Evolutionary conservation across 2,888 invertebrate species (phyloP).

Genomic region (Phania funesta): DNA sequence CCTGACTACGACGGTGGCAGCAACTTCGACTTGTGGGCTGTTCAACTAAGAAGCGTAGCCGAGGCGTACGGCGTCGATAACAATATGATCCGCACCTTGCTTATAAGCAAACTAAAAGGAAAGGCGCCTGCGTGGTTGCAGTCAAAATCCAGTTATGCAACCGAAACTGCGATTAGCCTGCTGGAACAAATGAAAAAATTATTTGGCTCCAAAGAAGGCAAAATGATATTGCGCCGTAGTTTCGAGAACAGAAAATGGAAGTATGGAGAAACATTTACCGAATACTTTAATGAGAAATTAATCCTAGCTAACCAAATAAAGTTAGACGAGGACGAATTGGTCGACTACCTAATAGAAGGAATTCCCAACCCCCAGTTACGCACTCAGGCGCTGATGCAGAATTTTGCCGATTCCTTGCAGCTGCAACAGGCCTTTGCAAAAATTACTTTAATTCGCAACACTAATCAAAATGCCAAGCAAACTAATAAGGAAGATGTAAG

Average conservation of each 20-base stretch:
- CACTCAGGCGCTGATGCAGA: conserved; percentile 24
- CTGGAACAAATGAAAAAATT: too few relatives aligned
- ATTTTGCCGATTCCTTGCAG: background rate
- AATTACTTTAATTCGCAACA: background rate
- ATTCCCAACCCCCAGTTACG: conserved; percentile 18
- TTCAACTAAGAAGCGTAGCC: background rate
- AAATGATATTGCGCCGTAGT: background rate
- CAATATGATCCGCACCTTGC: background rate
- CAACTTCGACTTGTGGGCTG: background rate
- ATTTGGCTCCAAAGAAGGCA: conserved; percentile 11
- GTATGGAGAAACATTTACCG: background rate
- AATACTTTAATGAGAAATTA: conserved; percentile 35
- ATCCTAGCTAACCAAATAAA: conserved; percentile 7
- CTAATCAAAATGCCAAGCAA: background rate
- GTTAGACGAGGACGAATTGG: conserved; percentile 15
- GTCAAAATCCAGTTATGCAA: background rate
- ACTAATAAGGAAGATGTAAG: background rate
- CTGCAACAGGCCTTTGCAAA: background rate
- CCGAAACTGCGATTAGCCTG: background rate
- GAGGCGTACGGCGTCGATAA: background rate
- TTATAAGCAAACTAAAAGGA: background rate
- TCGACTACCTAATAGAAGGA: conserved; percentile 21
- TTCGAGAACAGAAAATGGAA: background rate
- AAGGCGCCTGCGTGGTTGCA: background rate
- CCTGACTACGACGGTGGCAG: background rate